Base-by-base conservation (phyloP, 2,888 invertebrate genomes). In the Lasioglossum villosulum region DNA sequence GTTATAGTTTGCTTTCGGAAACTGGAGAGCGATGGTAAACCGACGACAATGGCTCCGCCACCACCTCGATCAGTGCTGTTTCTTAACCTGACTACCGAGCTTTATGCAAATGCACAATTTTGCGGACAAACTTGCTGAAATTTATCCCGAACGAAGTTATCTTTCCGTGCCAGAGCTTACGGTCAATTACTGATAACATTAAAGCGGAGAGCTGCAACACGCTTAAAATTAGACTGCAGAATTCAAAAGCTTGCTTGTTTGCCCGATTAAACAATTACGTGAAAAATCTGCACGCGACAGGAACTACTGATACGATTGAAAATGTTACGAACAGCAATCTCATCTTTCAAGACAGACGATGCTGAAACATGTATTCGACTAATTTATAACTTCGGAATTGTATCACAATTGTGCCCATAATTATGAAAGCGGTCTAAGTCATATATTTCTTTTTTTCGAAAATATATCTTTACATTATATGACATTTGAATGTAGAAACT, bases 1-100 rank as follows among this genome's bases (percentile, higher is more conserved):
- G 66, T 66, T 30, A 19, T 19, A 66, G 66, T 66, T 34, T 19
- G 66, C 66, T 66, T 66, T 66, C 34, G 34, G 66, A 66, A 66
- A 66, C 66, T 34, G 66, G 34, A 34, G 34, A 66, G 8, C 66
- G 16, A 34, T 6, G 66, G 66, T 66, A 34, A 34, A 66, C 66
- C 66, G 34, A 66, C 59, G 59, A 59, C 59, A 59, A 59, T 59
- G 34, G 66, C 66, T 2, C 30, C 66, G 30, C 19, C 30, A 19
- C 59, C 27, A 59, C 19, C 19, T 30, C 66, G 34, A 66, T 66
- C 66, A 66, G 19, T 34, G 66, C 66, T 59, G 59, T 59, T 59
- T 59, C 59, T 27, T 59, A 59, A 72, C 27, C 71, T 27, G 30
- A 75, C 63, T 30, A 23, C 59, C 59, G 5, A 59, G 59, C 14